These are phyloP conservation scores for Drosophila lacertosa DNA, from an alignment of 1,140 invertebrate species.

Conservation along the genomic window DNA sequence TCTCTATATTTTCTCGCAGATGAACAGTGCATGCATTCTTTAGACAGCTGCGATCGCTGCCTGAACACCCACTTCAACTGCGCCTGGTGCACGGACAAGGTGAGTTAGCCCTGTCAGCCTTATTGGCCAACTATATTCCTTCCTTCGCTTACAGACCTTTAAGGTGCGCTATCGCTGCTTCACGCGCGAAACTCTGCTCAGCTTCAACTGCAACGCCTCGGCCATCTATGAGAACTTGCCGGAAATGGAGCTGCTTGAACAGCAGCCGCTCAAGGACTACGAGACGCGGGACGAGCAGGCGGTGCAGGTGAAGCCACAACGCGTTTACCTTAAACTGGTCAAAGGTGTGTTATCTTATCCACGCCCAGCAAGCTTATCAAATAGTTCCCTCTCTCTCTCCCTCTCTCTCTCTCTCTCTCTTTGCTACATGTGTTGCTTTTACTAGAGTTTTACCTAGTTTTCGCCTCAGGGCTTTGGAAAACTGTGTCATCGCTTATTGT, in stretches of 20 bases:
- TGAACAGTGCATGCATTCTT: slow-evolving; percentile 62
- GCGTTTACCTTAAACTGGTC: slow-evolving; percentile 85
- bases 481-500: slow-evolving; percentile 50
- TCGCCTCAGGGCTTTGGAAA: slow-evolving; percentile 11
- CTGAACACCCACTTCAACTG: slow-evolving; percentile 69
- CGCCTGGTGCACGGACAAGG: slow-evolving; percentile 84
- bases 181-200: slow-evolving; percentile 49
- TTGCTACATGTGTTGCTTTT: not conserved
- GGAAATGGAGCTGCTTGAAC: slow-evolving; percentile 54
- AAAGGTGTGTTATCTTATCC: slow-evolving; percentile 70
- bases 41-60: slow-evolving; percentile 80
- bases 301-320: slow-evolving; percentile 87
- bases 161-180: slow-evolving; percentile 66
- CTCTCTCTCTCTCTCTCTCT: slow-evolving; percentile 1
- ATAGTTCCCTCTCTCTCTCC: not conserved
- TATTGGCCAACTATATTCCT: too few relatives aligned
- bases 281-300: slow-evolving; percentile 81
- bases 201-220: slow-evolving; percentile 56
- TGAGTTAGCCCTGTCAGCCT: slow-evolving; percentile 28
- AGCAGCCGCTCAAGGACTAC: slow-evolving; percentile 83
- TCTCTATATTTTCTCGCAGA: slow-evolving; percentile 26
- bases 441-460: not conserved
- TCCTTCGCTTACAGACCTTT: slow-evolving; percentile 64
- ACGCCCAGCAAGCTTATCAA: slow-evolving; percentile 15
- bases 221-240: slow-evolving; percentile 74